phyloP scores from a whole-genome alignment of 2,797 vertebrate species.

The Toxotes lorentzi region DNA sequence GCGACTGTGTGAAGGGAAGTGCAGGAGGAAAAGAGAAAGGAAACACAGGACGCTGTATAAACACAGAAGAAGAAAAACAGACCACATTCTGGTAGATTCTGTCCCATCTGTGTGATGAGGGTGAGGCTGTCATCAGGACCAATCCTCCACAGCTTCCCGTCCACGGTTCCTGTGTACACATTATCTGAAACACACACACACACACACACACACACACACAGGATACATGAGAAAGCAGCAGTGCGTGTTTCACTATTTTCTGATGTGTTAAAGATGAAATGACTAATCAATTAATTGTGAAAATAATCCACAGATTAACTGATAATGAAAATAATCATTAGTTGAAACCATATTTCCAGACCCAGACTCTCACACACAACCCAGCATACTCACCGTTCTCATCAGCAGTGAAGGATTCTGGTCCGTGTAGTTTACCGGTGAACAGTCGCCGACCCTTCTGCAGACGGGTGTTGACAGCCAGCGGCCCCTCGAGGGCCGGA shows the following conservation, averaged over 20 bases:
- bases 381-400: constrained; percentile 67
- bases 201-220: constrained; percentile 9
- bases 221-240: too few relatives aligned
- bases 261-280: too few relatives aligned
- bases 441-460: constrained; percentile 81
- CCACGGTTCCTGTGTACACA: constrained; percentile 85
- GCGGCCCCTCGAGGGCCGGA: constrained; percentile 76
- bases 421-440: constrained; percentile 78
- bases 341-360: too few relatives aligned
- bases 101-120: constrained; percentile 84
- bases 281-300: too few relatives aligned
- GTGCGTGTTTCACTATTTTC: too few relatives aligned
- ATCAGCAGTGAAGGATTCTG: constrained; percentile 83
- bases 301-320: too few relatives aligned
- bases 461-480: constrained; percentile 81
- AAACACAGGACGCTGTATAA: neutral
- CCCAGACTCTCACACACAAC: neutral
- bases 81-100: constrained; percentile 83
- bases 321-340: too few relatives aligned
- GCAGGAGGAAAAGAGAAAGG: neutral
- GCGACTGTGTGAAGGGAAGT: neutral
- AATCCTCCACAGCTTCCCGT: constrained; percentile 86
- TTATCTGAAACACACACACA: constrained; percentile 74
- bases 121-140: constrained; percentile 77
- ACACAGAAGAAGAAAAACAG: constrained; percentile 28